Evolutionary conservation across 2,888 invertebrate species (phyloP), one percentile per base, ranked within the genome.

Genomic region (Drosophila merina): DNA sequence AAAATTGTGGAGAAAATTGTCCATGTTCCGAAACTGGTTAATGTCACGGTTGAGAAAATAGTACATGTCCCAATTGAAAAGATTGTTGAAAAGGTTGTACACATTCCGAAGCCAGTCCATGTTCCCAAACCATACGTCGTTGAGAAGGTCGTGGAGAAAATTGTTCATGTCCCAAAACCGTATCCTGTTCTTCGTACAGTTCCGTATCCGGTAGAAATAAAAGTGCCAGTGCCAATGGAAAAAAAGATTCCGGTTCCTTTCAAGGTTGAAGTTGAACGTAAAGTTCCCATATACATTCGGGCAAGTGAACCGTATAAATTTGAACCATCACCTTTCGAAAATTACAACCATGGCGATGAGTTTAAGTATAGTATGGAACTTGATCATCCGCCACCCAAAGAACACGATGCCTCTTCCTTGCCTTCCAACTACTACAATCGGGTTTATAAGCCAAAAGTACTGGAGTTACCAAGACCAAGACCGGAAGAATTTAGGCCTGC

Each of bases 21-120:
- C 0, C 91, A 92, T 49, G 89, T 92, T 4, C 92, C 92, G 85
- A 93, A 94, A 63, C 92, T 94, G 73, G 79, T 89, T 14, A 93
- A 93, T 49, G 93, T 93, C 77, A 93, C 94, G 0, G 93, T 94
- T 56, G 93, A 93, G 86, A 89, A 87, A 76, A 79, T 90, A 44
- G 82, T 94, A n/a, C 93, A 49, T 86, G 91, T 76, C 7, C 91
- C 91, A 0, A 83, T 89, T 0, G 89, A 91, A 48, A 90, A 89
- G 70, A 79, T 75, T 91, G 93, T 94, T 9, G 93, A 92, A 52
- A 91, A 91, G 69, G 77, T 91, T 1, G 92, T 92, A n/a, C 93
- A 89, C 91, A 92, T 90, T 9, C 90, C 91, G 2, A 93, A 93
- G 14, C 93, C 89, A 10, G 92, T 92, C 10, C 93, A 89, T 91